Base-by-base conservation (phyloP, 2,113 vertebrate species). In the Corvus cornix region DNA sequence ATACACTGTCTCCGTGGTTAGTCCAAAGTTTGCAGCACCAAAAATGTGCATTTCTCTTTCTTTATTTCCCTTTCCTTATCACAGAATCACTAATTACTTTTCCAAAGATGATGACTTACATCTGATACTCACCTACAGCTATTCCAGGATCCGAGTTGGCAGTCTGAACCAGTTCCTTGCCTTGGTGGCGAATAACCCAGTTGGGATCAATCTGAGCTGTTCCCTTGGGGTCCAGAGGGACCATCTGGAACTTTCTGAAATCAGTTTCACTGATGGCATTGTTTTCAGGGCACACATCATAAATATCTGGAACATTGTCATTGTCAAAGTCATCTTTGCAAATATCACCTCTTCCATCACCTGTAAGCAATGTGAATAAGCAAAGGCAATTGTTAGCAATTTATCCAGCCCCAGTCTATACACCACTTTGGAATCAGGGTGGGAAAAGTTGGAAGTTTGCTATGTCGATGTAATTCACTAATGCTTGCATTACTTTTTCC, bases 161-260 rank as follows among this genome's bases (percentile, higher is more conserved):
- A 4, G 99, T 99, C 97, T 99, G 99, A 28, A 99, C 99, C 88
- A 99, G 95, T 93, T 99, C 99, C 95, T 99, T 99, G 94, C 99
- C 99, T 94, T 99, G 99, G 76, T 99, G 99, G 53, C 99, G 98
- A 93, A 99, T 99, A 93, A 99, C 99, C 99, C 99, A 99, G 95
- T 99, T 99, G 64, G 99, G 99, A 96, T 99, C 99, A 46, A 99
- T 99, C 89, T 99, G 99, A 44, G 99, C 99, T 87, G 99, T 99
- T 87, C 99, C 99, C 97, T 99, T 99, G 63, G 99, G 99, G 96
- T 99, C 99, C 97, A 99, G 85, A 67, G 98, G 99, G 73, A 99
- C 99, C 99, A 99, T 99, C 96, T 99, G 99, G 97, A 99, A 99
- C 97, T 99, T 99, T 74, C 99, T 98, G 96, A 99, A 99, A 97